These are phyloP conservation scores for Clarias laeviceps DNA, from an alignment of 2,797 vertebrate genomes.

Conservation along the genomic window DNA sequence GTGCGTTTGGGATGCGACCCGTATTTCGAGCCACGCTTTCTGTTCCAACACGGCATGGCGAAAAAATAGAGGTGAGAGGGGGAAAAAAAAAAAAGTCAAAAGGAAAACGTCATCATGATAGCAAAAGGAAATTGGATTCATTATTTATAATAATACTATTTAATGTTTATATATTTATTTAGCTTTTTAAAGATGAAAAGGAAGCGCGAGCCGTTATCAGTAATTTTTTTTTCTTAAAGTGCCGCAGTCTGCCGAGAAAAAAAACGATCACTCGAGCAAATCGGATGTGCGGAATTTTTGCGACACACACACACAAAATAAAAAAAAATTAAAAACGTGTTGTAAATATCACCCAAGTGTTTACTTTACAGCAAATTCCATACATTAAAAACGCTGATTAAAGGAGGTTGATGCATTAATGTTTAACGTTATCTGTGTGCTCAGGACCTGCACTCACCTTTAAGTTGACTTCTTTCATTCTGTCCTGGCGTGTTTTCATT, in stretches of 20 bases:
- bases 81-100: background rate
- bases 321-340: too few species aligned
- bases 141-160: too few species aligned
- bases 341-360: background rate
- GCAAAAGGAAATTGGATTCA: background rate
- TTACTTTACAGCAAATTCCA: background rate
- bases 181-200: background rate
- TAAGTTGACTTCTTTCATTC: conserved; percentile 75
- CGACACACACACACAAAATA: too few species aligned
- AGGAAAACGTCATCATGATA: background rate
- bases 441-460: conserved; percentile 67
- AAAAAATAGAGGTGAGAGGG: background rate
- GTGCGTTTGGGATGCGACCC: background rate
- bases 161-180: too few species aligned
- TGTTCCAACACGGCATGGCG: conserved; percentile 9
- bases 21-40: conserved; percentile 21
- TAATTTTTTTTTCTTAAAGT: background rate
- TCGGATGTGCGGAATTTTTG: background rate
- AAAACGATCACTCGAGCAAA: background rate
- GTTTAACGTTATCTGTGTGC: too few species aligned
- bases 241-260: conserved; percentile 18
- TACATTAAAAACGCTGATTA: background rate
- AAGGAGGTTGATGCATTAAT: too few species aligned
- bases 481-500: conserved; percentile 70
- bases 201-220: background rate